Base-by-base conservation (phyloP, 2,113 vertebrate species). In the Syngnathus typhle region DNA sequence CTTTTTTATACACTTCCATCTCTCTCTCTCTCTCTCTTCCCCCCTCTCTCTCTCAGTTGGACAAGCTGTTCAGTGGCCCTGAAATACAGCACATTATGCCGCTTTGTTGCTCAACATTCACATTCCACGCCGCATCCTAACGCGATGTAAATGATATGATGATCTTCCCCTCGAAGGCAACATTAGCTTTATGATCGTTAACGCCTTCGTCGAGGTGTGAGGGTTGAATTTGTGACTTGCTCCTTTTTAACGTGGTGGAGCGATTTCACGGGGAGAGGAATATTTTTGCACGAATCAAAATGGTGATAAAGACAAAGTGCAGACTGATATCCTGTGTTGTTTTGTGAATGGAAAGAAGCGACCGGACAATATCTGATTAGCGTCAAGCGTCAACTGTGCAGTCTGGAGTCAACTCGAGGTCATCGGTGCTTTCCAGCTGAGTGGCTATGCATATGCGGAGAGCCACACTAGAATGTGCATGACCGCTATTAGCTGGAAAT, bases 91-190 rank as follows among this genome's bases (percentile, higher is more conserved):
- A 64, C 70, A 84, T 92, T 87, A 84, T 87, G 78, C 82, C 81
- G 79, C 89, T 89, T 80, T 77, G 85, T 74, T 90, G 88, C 78
- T 81, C 84, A 70, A 61, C 73, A 64, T 68, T 82, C 84, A 76
- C 64, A 71, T 67, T 83, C 84, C 81, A 75, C 74, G 65, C 73
- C 76, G 77, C 72, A 82, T 86, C 71, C 80, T 86, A 89, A 88
- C 81, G 72, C 76, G 79, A 88, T 89, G 88, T 89, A 90, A 90
- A 89, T 88, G 87, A 92, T 90, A 89, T 82, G 86, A 89, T 90
- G 82, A 74, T 83, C 78, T 58, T 6, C 55, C 82, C 76, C 84
- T 84, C 67, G 64, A 73, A 88, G 82, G 84, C 75, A 80, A 73
- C 79, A 75, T 85, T 90, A 80, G 81, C 75, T 89, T 87, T 80